Percentiles rank a stretch among this genome's conserved stretches.
These are phyloP conservation scores for Drusus annulatus DNA, from an alignment of 1,140 invertebrate genomes.

Conservation along the genomic window DNA sequence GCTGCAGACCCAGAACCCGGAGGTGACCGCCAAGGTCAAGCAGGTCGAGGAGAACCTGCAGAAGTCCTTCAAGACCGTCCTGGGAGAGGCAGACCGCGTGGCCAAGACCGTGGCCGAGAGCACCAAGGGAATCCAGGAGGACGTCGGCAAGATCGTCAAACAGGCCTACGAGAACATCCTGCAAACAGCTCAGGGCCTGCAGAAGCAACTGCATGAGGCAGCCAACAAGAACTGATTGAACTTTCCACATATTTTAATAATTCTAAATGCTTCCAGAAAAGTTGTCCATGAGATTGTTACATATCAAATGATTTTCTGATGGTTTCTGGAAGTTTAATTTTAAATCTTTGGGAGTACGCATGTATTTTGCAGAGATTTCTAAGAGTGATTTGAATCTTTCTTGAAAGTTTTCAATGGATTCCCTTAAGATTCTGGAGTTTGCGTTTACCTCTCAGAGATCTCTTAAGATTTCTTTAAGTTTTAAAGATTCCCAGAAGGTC, in stretches of 20 bases:
- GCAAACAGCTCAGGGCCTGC: slow-evolving; percentile 44
- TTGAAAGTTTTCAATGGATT: too few species aligned
- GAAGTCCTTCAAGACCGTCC: slow-evolving; percentile 50
- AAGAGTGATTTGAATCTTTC: too few species aligned
- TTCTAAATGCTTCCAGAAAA: background rate
- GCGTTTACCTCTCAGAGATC: too few species aligned
- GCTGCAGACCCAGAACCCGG: slow-evolving; percentile 50
- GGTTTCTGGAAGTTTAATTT: too few species aligned
- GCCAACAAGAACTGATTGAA: slow-evolving; percentile 51
- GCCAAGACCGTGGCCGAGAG: slow-evolving; percentile 52
- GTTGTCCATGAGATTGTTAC: too few species aligned
- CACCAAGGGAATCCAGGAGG: slow-evolving; percentile 51
- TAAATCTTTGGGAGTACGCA: too few species aligned
- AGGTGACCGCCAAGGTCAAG: slow-evolving; percentile 46
- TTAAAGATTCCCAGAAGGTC: too few species aligned
- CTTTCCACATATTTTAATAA: background rate
- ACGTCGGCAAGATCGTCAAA: slow-evolving; percentile 51
- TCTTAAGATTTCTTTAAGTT: too few species aligned
- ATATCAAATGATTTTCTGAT: too few species aligned
- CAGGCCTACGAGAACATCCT: slow-evolving; percentile 54
- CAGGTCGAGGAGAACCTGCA: slow-evolving; percentile 52
- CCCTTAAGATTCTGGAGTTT: too few species aligned
- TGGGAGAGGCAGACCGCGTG: slow-evolving; percentile 50
- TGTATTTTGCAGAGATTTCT: too few species aligned
- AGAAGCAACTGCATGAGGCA: slow-evolving; percentile 53